Percentiles rank a stretch among this genome's conserved stretches.
Evolutionary conservation across 1,140 invertebrate genomes (phyloP).

Genomic region (Papilio xuthus): DNA sequence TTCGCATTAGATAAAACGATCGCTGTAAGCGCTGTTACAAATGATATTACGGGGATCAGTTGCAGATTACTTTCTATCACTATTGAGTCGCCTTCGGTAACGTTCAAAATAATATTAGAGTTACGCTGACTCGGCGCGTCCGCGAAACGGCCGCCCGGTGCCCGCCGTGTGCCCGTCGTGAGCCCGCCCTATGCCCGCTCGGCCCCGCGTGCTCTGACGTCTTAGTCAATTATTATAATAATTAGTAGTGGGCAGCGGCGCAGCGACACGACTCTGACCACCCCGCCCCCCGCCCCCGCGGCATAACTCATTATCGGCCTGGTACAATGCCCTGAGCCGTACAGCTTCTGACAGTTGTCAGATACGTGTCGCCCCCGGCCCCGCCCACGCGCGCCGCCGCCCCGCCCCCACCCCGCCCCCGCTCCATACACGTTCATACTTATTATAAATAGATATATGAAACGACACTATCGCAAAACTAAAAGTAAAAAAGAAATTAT

Average conservation of each 20-base stretch:
- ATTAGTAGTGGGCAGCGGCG: slow-evolving; percentile 54
- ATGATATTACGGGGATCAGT: neutral
- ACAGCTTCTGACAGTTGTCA: neutral
- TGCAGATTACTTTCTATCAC: neutral
- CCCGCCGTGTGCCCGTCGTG: neutral
- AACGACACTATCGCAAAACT: slow-evolving; percentile 68
- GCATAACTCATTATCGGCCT: too few relatives aligned
- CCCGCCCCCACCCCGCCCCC: slow-evolving; percentile 54
- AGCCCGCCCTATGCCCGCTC: neutral
- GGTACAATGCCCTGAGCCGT: neutral
- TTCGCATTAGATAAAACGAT: neutral
- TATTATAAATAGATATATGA: slow-evolving; percentile 68
- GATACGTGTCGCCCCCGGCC: slow-evolving; percentile 42
- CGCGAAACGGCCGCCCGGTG: neutral
- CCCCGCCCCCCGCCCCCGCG: slow-evolving; percentile 43
- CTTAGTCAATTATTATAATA: slow-evolving; percentile 77
- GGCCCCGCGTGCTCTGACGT: slow-evolving; percentile 52
- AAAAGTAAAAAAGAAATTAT: slow-evolving; percentile 58
- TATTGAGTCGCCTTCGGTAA: neutral
- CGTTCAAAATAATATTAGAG: neutral
- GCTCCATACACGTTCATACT: slow-evolving; percentile 57
- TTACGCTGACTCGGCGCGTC: neutral
- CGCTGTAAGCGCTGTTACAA: slow-evolving; percentile 1
- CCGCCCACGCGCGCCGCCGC: slow-evolving; percentile 62
- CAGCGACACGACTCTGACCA: slow-evolving; percentile 16